A percentile compares a stretch with the other conserved stretches of the same genome.
Conservation (phyloP, 1,140 invertebrate genomes). For the Tetragnatha versicolor region DNA sequence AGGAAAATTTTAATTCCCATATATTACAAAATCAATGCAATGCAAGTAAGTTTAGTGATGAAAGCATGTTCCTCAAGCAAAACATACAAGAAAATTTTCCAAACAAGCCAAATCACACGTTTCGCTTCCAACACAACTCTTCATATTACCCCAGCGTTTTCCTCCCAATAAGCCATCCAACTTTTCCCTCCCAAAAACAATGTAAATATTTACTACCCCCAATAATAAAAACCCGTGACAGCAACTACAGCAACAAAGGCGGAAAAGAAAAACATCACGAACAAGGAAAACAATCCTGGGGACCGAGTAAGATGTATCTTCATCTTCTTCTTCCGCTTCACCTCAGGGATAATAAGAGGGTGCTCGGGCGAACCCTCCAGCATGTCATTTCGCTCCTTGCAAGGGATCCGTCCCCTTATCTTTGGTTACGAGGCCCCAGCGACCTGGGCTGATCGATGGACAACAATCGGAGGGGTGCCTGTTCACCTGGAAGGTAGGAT, state of each 20-base stretch:
- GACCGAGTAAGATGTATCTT: constrained; percentile 34
- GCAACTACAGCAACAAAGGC: background rate
- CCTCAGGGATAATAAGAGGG: constrained; percentile 44
- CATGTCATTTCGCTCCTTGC: constrained; percentile 2
- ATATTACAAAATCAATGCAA: too few species aligned
- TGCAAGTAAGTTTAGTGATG: too few species aligned
- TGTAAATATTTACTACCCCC: too few species aligned
- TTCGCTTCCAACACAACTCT: too few species aligned
- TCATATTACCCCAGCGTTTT: too few species aligned
- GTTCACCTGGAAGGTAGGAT: constrained; percentile 10
- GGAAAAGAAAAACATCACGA: background rate
- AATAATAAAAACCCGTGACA: background rate
- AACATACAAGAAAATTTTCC: too few species aligned
- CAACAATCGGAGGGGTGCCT: background rate
- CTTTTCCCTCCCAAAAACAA: too few species aligned
- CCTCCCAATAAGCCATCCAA: too few species aligned
- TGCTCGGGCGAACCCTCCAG: constrained; percentile 20
- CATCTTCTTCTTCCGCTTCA: constrained; percentile 33
- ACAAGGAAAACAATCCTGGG: constrained; percentile 26
- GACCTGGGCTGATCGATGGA: constrained; percentile 2
- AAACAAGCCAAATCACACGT: too few species aligned
- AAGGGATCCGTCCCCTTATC: background rate
- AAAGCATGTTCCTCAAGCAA: too few species aligned
- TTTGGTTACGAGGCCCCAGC: background rate
- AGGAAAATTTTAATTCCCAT: too few species aligned